Base-by-base conservation (phyloP, 2,113 vertebrate species). In the Felis chaus region DNA sequence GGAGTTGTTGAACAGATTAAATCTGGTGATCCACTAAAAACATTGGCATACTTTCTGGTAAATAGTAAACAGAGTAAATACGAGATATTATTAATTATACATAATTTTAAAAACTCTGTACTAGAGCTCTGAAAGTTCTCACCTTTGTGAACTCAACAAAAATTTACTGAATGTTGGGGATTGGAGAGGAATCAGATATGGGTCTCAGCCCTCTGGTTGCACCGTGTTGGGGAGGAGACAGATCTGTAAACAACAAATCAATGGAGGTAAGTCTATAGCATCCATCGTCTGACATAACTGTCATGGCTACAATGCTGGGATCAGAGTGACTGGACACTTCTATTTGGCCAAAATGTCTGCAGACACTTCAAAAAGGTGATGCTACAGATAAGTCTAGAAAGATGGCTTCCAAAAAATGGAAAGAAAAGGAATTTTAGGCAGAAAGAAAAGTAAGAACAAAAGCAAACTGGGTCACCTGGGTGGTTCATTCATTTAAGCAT, bases 261-360 rank as follows among this genome's bases (percentile, higher is more conserved):
- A 4, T 36, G 50, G 36, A 63, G 11, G 29, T 45, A 23, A 80
- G 19, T 71, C 85, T 31, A 8, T 2, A 71, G 53, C 27, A n/a
- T 19, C 39, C 2, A 10, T 19, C 7, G 0, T 14, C 11, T 11
- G 23, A 14, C 1, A 8, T 73, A 29, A 21, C 53, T 27, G 14
- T 12, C 63, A 71, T 31, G 57, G 80, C 45, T 27, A 27, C 36
- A 19, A 36, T 41, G 27, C 23, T 3, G 7, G 23, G 16, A 14
- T 1, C 1, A 4, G 41, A 19, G 39, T 8, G 8, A 65, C 9
- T 80, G 33, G 12, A 53, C 11, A 25, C 2, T 3, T 93, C 50
- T 88, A 3, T 12, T 57, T 73, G 65, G 29, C 63, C 92, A 0
- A 27, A 18, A 23, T 29, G 4, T 25, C 65, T 57, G 33, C 0